These are phyloP conservation scores for Sceloporus undulatus DNA, from an alignment of 2,113 vertebrate genomes.

Conservation along the genomic window DNA sequence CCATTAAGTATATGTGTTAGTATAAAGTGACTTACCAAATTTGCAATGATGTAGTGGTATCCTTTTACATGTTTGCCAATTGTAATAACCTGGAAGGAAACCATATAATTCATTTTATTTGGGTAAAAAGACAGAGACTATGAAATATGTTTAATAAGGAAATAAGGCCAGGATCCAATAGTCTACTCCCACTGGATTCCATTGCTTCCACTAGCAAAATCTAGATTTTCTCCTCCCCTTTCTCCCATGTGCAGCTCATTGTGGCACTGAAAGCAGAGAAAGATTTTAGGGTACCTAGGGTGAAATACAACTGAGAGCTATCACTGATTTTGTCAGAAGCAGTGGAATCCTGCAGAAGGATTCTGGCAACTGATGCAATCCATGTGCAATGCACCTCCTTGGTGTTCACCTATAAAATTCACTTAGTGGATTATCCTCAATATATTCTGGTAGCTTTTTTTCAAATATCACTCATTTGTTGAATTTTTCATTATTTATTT, in stretches of 20 bases:
- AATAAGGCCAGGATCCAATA: not conserved
- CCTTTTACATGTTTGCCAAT: constrained; percentile 98
- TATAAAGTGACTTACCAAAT: constrained; percentile 88
- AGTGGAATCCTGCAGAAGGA: not conserved
- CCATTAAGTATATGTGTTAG: not conserved
- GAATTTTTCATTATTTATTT: not conserved
- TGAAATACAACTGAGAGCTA: too few species aligned
- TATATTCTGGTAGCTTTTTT: not conserved
- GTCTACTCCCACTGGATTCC: not conserved
- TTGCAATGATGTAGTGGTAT: constrained; percentile 98
- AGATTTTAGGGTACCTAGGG: too few species aligned
- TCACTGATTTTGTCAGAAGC: not conserved
- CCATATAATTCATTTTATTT: constrained; percentile 5
- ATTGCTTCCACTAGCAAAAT: not conserved
- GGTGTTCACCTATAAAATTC: not conserved
- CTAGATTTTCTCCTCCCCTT: not conserved
- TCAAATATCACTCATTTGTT: not conserved
- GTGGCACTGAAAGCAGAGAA: too few species aligned
- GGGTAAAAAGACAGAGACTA: not conserved
- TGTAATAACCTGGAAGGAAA: constrained; percentile 90
- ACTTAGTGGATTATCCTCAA: not conserved
- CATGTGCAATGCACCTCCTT: not conserved
- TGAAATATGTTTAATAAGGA: not conserved
- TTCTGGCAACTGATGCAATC: too few species aligned
- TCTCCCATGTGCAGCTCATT: not conserved